Conservation (phyloP, 2,888 invertebrate species). For the Stenodera caucasica region DNA sequence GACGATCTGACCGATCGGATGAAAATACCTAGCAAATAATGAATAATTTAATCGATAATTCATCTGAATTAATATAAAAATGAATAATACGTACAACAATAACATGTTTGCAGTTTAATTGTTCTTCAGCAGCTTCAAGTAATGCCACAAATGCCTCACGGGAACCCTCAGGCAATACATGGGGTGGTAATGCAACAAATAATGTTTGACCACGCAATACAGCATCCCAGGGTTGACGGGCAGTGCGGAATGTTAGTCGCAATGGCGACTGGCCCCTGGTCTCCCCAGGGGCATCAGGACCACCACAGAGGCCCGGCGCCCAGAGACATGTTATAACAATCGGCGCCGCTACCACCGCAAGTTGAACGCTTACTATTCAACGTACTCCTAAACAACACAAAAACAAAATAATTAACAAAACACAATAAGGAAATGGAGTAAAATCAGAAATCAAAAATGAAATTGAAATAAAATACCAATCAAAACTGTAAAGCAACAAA, state of each 20-base stretch:
- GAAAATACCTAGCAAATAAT: conserved; percentile 55
- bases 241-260: conserved; percentile 56
- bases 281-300: conserved; percentile 99
- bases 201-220: conserved; percentile 69
- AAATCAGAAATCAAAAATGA: not conserved
- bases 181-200: conserved; percentile 86
- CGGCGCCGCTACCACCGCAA: conserved; percentile 71
- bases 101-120: conserved; percentile 79
- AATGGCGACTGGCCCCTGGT: conserved; percentile 58
- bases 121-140: conserved; percentile 94
- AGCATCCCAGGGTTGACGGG: conserved; percentile 54
- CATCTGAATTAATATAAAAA: conserved; percentile 8
- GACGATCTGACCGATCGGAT: conserved; percentile 75
- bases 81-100: conserved; percentile 60
- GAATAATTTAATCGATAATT: too few relatives aligned
- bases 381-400: conserved; percentile 39
- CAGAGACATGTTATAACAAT: conserved; percentile 84
- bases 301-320: conserved; percentile 99
- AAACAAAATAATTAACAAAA: conserved; percentile 15
- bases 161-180: conserved; percentile 86
- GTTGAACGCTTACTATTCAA: conserved; percentile 67
- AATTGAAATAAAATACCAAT: not conserved
- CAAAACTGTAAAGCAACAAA: too few relatives aligned
- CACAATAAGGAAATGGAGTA: not conserved
- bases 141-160: conserved; percentile 94